Conservation (phyloP, 2,797 vertebrate species). For the Notamacropus eugenii region DNA sequence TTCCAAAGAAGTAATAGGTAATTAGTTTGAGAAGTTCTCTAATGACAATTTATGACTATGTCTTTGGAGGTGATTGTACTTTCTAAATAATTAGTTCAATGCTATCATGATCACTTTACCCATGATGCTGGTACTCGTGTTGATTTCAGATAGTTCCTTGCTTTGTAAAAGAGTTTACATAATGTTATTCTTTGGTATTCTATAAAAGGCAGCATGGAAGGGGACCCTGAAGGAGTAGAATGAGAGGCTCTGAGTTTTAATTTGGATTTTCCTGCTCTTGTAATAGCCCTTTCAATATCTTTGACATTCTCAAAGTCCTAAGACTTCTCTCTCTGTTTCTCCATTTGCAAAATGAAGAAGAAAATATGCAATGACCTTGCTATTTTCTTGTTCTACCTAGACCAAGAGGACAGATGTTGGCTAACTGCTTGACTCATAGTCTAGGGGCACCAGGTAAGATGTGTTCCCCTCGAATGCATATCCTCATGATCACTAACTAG, state of each 20-base stretch:
- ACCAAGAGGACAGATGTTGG: not conserved
- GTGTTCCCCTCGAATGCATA: not conserved
- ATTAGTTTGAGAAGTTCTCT: conserved; percentile 56
- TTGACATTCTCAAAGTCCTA: not conserved
- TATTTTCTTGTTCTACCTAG: not conserved
- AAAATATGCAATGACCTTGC: not conserved
- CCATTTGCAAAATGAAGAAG: not conserved
- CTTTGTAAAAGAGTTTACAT: not conserved
- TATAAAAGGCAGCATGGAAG: not conserved
- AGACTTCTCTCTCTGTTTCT: not conserved
- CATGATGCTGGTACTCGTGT: not conserved
- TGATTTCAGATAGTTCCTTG: not conserved
- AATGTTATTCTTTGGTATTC: not conserved
- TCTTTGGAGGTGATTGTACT: conserved; percentile 50
- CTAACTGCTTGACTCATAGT: not conserved
- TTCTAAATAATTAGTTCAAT: not conserved
- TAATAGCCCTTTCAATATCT: not conserved
- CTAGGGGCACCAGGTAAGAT: not conserved
- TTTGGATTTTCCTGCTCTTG: not conserved
- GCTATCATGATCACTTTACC: not conserved
- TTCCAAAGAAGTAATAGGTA: conserved; percentile 50
- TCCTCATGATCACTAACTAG: not conserved
- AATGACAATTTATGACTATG: conserved; percentile 63
- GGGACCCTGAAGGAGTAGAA: not conserved
- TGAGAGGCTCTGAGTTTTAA: not conserved